Base-by-base conservation (phyloP, 2,888 invertebrate species). In the Acrobasis consociella region DNA sequence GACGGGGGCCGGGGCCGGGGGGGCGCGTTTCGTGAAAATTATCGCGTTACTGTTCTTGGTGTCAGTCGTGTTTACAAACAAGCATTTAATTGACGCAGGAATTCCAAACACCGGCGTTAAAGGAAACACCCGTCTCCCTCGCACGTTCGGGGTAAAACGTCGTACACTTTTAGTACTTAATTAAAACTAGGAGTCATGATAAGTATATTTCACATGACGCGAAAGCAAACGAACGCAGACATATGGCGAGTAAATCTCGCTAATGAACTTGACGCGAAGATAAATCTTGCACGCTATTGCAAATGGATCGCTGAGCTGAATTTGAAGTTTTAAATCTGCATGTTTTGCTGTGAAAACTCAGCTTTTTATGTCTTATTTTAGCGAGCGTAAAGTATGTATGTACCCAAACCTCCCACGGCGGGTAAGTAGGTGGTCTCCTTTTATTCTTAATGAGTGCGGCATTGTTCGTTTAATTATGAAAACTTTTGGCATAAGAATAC, bases 31-130 rank as follows among this genome's bases (percentile, higher is more conserved):
- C 76, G 73, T 81, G 87, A 81, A 90, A 85, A 84, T 78, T 82
- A 78, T 77, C 76, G 75, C 74, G 73, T 76, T 75, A 73, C 74
- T 70, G 75, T 81, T 71, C 75, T 72, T 76, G 72, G 76, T 85
- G 83, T 84, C 84, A 77, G 70, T 69, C 70, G 69, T 89, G 85
- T 89, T 86, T 89, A 89, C 85, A 89, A 90, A 89, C 85, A 88
- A 77, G 75, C 80, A 76, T 85, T 86, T 87, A 89, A 88, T 87
- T 88, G 86, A 85, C 83, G 75, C 74, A 82, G 78, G 87, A 89
- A 89, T 91, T 85, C 79, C 80, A 87, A 89, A 87, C 89, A 89
- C 69, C 70, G 79, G 64, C 78, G 73, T 77, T 77, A 83, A 83
- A 79, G 83, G 84, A 87, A 88, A 87, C 86, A 84, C 75, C 73